A percentile compares a stretch with the other conserved stretches of the same genome.
Evolutionary conservation across 2,113 vertebrate genomes (phyloP).

Genomic region (Girardinichthys multiradiatus): DNA sequence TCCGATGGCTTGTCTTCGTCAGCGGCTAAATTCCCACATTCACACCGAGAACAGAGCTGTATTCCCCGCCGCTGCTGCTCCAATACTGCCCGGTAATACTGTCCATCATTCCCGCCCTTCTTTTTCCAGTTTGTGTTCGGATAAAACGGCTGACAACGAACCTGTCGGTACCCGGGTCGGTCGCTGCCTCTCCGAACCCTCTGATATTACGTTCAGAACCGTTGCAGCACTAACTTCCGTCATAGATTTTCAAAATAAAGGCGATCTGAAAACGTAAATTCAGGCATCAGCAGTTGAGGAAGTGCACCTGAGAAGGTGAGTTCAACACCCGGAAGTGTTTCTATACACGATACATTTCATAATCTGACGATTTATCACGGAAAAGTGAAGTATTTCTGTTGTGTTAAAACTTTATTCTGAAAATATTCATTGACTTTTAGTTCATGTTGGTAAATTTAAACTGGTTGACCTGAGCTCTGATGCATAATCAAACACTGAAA

Average conservation of each 20-base stretch:
- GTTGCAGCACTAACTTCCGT: constrained; percentile 5
- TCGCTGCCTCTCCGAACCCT: not conserved
- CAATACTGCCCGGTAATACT: not conserved
- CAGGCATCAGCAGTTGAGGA: not conserved
- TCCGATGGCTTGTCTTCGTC: constrained; percentile 3
- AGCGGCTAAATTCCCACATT: constrained; percentile 22
- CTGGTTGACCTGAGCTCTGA: not conserved
- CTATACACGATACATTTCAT: not conserved
- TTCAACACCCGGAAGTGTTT: not conserved
- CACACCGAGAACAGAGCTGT: not conserved
- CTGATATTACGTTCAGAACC: fast-evolving
- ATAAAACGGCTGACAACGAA: not conserved
- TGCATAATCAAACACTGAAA: not conserved
- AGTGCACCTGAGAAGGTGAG: not conserved
- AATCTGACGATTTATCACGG: not conserved
- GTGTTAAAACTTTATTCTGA: constrained; percentile 1
- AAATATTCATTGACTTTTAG: not conserved
- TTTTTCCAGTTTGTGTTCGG: not conserved
- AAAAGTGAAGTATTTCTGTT: not conserved
- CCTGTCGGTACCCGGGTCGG: not conserved
- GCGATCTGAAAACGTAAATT: not conserved
- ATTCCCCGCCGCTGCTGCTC: not conserved
- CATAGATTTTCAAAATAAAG: constrained; percentile 40
- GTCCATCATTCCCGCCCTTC: constrained; percentile 1
- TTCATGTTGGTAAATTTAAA: not conserved